Base-by-base conservation (phyloP, 92 coral and sea anemone genomes). In the Heliopora coerulea region DNA sequence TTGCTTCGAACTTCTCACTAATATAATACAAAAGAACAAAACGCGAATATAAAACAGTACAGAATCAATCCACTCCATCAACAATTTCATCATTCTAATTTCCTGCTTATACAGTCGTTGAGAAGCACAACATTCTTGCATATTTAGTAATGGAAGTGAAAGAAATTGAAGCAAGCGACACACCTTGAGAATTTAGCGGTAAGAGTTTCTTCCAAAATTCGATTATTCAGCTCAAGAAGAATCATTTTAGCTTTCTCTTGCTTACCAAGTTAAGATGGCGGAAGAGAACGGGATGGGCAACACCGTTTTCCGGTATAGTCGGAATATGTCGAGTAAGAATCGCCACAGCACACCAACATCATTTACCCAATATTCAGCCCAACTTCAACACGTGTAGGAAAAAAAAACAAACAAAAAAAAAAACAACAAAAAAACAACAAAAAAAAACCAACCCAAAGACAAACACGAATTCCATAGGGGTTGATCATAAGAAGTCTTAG, bases 1-100 rank as follows among this genome's bases (percentile, higher is more conserved):
- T 96, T 26, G 91, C 87, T 89, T 93, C 98, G 57, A 90, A 88
- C 85, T 93, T 93, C 66, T 86, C 98, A 39, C 98, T 93, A 62
- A 37, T 73, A 67, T 62, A 56, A 66, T 62, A 83, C 30, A 40
- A 70, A 68, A 66, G 46, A 21, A 37, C 42, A 37, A 37, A 37
- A 37, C 12, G 12, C 5, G 42, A 37, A 37, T 37, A 37, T 37
- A 12, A 37, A 4, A 37, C 5, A 37, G 12, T 37, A 4, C n/a
- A n/a, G 31, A 8, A 7, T 3, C 17, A 6, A 21, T 10, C 7
- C 30, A 9, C 32, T 46, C 42, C 6, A 37, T 12, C 42, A 37
- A 37, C 12, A 37, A 4, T 37, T 46, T 46, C n/a, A 15, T 46
- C 52, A 6, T 46, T 15, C n/a, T 7, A 6, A 46, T 46, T 46